Evolutionary conservation across 2,797 vertebrate genomes (phyloP), one percentile per base, ranked within the genome.

Genomic region (Fundulus diaphanus): DNA sequence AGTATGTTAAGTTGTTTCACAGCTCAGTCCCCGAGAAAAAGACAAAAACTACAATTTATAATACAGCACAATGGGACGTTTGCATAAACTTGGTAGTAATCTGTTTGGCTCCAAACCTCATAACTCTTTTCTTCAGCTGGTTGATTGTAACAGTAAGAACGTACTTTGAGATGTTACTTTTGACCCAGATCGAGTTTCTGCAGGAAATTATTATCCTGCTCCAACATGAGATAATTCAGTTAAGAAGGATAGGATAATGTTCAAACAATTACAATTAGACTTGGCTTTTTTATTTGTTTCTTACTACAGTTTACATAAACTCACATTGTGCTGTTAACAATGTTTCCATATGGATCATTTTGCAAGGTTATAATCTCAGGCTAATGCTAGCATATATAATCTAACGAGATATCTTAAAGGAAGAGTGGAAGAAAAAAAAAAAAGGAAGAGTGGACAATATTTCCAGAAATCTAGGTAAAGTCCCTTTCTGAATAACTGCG

Each of bases 1-100:
- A 88, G 85, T 82, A 86, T 83, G 78, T 87, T 86, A 70, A 82
- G 27, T 78, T 31, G 48, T 67, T 44, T 77, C 66, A 72, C 83
- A 77, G 81, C 81, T 82, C 87, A 76, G 84, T 90, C 82, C 84
- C 74, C 80, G 82, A 79, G 74, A 61, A 35, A 7, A 73, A 74
- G 48, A 49, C 75, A 69, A 57, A 44, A 72, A 81, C 81, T 74
- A 54, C 2, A 20, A 70, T 74, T 65, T 66, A 35, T 51, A 46
- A 77, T 66, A 65, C 35, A 40, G 74, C 22, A 73, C 71, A 49
- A 72, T 76, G 65, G 63, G 77, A 7, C 56, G 70, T 83, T 33
- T 79, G 52, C 74, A 20, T 24, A 3, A 78, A 72, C 16, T 79
- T 37, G 52, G 68, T 73, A 70, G 78, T 54, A 70, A 80, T 51